Conservation (phyloP, 2,113 vertebrate genomes). For the Plecotus auritus region DNA sequence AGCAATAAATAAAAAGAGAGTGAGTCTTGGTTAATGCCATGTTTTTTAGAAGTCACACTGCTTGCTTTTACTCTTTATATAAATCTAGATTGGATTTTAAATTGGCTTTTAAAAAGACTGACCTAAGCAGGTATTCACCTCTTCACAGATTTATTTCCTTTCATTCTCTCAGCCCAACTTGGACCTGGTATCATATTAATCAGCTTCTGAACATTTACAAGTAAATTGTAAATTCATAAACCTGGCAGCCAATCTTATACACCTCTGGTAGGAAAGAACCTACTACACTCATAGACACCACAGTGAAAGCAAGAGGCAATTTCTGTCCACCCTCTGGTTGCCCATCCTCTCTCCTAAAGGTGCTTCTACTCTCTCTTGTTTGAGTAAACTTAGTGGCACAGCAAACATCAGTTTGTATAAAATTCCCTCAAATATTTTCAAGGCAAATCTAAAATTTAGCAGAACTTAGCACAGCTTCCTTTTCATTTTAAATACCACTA, state of each 20-base stretch:
- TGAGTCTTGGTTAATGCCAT: neutral
- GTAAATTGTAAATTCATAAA: neutral
- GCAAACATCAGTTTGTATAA: neutral
- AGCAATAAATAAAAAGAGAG: neutral
- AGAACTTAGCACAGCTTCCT: neutral
- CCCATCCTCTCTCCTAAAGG: neutral
- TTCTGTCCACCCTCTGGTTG: neutral
- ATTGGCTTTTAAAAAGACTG: neutral
- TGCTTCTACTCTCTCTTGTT: neutral
- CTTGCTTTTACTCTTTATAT: neutral
- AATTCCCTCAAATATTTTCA: neutral
- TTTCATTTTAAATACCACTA: constrained; percentile 3
- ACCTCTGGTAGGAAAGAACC: neutral
- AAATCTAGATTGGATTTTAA: neutral
- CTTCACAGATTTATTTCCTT: neutral
- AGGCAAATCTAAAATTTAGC: neutral
- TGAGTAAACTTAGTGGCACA: neutral
- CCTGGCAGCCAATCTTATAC: neutral
- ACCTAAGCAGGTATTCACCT: neutral
- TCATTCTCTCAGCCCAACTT: neutral
- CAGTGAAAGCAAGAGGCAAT: neutral
- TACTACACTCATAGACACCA: neutral
- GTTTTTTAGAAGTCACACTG: neutral
- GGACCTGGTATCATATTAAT: neutral
- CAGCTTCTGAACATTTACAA: neutral